phyloP scores from a whole-genome alignment of 2,113 vertebrate species.

The Macquaria australasica region DNA sequence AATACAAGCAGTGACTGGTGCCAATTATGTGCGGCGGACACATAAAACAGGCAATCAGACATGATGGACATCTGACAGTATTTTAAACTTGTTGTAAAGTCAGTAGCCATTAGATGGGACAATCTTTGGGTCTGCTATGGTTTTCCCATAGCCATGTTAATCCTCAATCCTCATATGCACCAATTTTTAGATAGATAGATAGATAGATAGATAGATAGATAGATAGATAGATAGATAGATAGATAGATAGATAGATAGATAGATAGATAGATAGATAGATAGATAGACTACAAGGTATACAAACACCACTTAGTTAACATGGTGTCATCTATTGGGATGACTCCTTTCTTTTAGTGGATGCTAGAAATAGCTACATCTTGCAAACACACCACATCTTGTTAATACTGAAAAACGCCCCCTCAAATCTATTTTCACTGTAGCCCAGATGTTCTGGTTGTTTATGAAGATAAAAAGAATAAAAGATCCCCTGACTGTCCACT shows the following conservation, averaged over 20 bases:
- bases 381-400: constrained; percentile 4
- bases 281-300: too few relatives aligned
- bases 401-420: background rate
- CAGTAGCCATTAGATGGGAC: background rate
- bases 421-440: background rate
- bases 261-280: too few relatives aligned
- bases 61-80: background rate
- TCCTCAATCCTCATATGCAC: too few relatives aligned
- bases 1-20: background rate
- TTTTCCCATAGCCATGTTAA: background rate
- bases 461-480: background rate
- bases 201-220: too few relatives aligned
- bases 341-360: constrained; percentile 7
- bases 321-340: constrained; percentile 3
- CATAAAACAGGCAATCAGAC: background rate
- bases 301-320: background rate
- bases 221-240: too few relatives aligned
- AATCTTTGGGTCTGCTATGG: too few relatives aligned
- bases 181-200: too few relatives aligned
- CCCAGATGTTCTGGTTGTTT: background rate
- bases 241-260: too few relatives aligned
- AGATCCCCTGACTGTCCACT: background rate
- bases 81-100: background rate
- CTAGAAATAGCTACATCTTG: constrained; percentile 25
- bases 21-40: background rate